These are phyloP conservation scores for Enoplolaimus lenunculus DNA, from an alignment of 2,888 invertebrate genomes.

Conservation along the genomic window DNA sequence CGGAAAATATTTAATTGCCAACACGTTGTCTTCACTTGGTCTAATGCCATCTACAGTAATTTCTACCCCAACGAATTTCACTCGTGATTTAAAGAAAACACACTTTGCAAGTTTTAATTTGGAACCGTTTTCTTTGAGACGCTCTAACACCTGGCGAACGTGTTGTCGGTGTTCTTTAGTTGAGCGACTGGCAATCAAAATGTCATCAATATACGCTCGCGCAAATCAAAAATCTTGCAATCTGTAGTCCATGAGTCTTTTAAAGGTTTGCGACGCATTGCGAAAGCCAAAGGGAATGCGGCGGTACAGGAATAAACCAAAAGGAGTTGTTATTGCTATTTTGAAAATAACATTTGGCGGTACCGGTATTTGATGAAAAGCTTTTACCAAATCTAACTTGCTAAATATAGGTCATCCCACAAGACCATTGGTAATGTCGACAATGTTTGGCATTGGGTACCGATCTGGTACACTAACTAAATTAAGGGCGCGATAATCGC, in stretches of 20 bases:
- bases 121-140: neutral
- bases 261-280: neutral
- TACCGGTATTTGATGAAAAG: neutral
- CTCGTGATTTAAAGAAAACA: too few species aligned
- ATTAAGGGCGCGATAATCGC: slow-evolving; percentile 3
- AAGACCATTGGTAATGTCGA: neutral
- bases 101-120: too few species aligned
- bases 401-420: neutral
- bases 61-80: too few species aligned
- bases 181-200: neutral
- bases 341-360: neutral
- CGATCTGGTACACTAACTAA: neutral
- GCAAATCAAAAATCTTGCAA: neutral
- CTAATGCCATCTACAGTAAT: too few species aligned
- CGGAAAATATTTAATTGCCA: too few species aligned
- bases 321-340: neutral
- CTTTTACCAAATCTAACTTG: neutral
- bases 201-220: neutral
- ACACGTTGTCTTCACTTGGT: too few species aligned
- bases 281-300: neutral
- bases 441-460: neutral
- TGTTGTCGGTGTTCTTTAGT: neutral
- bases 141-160: neutral
- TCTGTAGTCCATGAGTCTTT: neutral
- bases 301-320: neutral